Evolutionary conservation across 30 jellyfish, hydroid and myxozoan species (phyloP).

Genomic region (Hydractinia echinata): DNA sequence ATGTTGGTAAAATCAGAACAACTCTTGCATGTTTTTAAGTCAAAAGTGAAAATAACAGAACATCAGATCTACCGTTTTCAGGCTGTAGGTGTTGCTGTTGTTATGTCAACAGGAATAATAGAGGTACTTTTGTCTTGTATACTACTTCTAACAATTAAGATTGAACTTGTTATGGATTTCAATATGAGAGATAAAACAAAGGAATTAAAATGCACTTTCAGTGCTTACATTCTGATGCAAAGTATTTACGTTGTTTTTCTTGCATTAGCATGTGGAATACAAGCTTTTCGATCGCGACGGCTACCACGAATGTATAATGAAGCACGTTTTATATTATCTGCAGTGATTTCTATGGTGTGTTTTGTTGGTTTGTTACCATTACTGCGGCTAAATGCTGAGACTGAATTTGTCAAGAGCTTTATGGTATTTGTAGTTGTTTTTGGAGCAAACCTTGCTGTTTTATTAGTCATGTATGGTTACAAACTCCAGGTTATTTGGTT

Average conservation of each 20-base stretch:
- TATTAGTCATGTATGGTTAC: not conserved
- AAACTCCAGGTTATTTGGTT: not conserved
- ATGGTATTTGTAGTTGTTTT: conserved; percentile 9
- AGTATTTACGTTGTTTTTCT: conserved; percentile 17
- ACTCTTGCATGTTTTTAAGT: conserved; percentile 1
- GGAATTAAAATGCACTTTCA: not conserved
- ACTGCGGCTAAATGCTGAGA: not conserved
- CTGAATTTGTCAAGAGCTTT: not conserved
- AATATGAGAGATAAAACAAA: not conserved
- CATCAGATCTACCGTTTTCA: conserved; percentile 6
- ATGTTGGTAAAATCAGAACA: conserved; percentile 16
- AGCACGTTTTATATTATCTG: conserved; percentile 26
- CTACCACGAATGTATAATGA: conserved; percentile 36
- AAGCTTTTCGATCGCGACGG: conserved; percentile 24
- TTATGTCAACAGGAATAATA: not conserved
- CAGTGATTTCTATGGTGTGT: conserved; percentile 19
- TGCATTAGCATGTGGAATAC: conserved; percentile 25
- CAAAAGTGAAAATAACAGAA: not conserved
- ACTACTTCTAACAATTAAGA: not conserved
- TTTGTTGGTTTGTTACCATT: conserved; percentile 12
- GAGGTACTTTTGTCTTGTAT: not conserved
- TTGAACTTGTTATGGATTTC: not conserved
- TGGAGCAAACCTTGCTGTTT: not conserved
- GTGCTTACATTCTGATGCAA: not conserved
- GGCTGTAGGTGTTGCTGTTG: not conserved